Percentiles rank a stretch among this genome's conserved stretches.
These are phyloP conservation scores for Eledone cirrhosa DNA, from an alignment of 2,888 invertebrate species.

Conservation along the genomic window DNA sequence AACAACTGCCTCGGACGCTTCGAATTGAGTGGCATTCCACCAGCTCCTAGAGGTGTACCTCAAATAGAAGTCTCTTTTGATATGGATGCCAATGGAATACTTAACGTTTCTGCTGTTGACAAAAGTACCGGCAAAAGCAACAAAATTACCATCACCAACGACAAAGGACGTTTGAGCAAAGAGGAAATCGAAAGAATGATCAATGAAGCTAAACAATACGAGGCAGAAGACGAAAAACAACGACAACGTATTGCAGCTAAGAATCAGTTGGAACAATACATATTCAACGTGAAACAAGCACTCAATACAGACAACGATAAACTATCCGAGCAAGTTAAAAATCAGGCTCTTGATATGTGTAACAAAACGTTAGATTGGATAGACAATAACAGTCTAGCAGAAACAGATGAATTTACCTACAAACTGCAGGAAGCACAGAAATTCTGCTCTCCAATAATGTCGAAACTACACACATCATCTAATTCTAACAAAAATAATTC, in stretches of 20 bases:
- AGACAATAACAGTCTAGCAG: constrained; percentile 81
- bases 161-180: constrained; percentile 84
- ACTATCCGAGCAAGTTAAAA: constrained; percentile 76
- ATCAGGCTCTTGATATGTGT: constrained; percentile 70
- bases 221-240: constrained; percentile 61
- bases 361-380: constrained; percentile 80
- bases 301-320: constrained; percentile 70
- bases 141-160: constrained; percentile 86
- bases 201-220: constrained; percentile 59
- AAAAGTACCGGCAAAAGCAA: constrained; percentile 82
- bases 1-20: constrained; percentile 74
- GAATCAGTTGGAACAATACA: constrained; percentile 56
- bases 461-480: constrained; percentile 64
- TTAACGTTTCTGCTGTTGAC: constrained; percentile 71
- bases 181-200: constrained; percentile 82
- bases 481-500: neutral
- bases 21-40: constrained; percentile 60
- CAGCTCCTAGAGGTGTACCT: constrained; percentile 62
- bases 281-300: constrained; percentile 68
- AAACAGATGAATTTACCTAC: constrained; percentile 78
- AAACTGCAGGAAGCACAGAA: constrained; percentile 80
- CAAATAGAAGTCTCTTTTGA: constrained; percentile 78
- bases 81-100: constrained; percentile 78
- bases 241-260: constrained; percentile 51
- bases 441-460: constrained; percentile 82